Percentiles rank a stretch among this genome's conserved stretches.
Conservation (phyloP, 2,113 vertebrate species). For the Spermophilus dauricus region DNA sequence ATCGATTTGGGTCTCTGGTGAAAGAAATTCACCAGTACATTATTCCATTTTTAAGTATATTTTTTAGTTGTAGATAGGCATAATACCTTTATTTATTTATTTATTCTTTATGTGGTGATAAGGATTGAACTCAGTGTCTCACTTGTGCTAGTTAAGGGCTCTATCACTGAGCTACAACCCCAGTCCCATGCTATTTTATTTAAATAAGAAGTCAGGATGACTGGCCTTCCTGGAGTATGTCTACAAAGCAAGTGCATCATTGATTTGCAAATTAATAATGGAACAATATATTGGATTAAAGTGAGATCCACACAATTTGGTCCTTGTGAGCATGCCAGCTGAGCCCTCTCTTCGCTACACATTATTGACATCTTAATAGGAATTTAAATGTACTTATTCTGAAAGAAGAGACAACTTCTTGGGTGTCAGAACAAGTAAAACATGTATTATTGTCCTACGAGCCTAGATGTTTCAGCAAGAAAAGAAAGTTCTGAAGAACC, state of each 20-base stretch:
- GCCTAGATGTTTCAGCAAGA: background rate
- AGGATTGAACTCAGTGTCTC: too few relatives aligned
- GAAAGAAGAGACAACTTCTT: background rate
- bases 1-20: background rate
- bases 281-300: background rate
- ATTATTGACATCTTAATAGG: background rate
- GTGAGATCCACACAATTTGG: background rate
- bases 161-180: too few relatives aligned
- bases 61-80: too few relatives aligned
- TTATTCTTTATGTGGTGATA: too few relatives aligned
- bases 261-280: background rate
- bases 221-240: background rate
- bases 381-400: background rate
- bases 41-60: too few relatives aligned
- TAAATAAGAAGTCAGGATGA: background rate
- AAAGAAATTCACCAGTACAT: background rate
- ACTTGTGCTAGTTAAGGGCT: too few relatives aligned
- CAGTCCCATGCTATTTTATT: too few relatives aligned
- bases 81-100: too few relatives aligned
- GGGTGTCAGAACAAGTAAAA: background rate
- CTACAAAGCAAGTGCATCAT: background rate
- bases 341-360: background rate
- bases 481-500: background rate
- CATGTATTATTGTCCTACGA: background rate
- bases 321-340: background rate